phyloP scores from a whole-genome alignment of 2,888 invertebrate genomes.

The Baccha elongata region DNA sequence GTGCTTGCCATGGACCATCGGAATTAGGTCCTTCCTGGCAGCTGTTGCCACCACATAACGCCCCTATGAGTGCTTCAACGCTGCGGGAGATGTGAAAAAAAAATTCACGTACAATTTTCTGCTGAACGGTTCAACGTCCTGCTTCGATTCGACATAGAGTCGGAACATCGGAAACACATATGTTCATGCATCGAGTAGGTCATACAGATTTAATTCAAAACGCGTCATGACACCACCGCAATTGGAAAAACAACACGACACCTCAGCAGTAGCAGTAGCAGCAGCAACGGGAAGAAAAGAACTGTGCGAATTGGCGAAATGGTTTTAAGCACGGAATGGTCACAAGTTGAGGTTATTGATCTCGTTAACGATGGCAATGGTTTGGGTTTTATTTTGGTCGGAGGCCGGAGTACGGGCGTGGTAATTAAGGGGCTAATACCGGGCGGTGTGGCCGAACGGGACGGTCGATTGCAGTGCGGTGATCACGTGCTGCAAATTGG shows the following conservation, averaged over 20 bases:
- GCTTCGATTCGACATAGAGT: conserved; percentile 55
- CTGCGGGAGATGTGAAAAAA: conserved; percentile 37
- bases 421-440: conserved; percentile 99
- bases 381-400: conserved; percentile 98
- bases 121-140: conserved; percentile 16
- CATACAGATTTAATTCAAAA: conserved; percentile 45
- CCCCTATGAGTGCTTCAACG: not conserved
- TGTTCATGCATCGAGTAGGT: conserved; percentile 66
- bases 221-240: conserved; percentile 71
- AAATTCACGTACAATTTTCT: not conserved
- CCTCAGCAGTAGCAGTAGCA: conserved; percentile 70
- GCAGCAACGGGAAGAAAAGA: conserved; percentile 50
- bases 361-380: conserved; percentile 98
- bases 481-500: conserved; percentile 99
- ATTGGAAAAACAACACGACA: conserved; percentile 43
- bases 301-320: conserved; percentile 79
- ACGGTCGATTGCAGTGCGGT: conserved; percentile 96
- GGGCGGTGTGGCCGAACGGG: conserved; percentile 97
- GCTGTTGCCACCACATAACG: conserved; percentile 41
- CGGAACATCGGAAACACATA: conserved; percentile 36
- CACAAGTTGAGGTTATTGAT: conserved; percentile 99
- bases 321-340: conserved; percentile 99
- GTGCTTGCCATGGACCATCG: conserved; percentile 45
- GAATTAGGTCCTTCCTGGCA: conserved; percentile 57
- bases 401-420: conserved; percentile 98